Evolutionary conservation across 2,797 vertebrate species (phyloP).

Genomic region (Falco concolor): DNA sequence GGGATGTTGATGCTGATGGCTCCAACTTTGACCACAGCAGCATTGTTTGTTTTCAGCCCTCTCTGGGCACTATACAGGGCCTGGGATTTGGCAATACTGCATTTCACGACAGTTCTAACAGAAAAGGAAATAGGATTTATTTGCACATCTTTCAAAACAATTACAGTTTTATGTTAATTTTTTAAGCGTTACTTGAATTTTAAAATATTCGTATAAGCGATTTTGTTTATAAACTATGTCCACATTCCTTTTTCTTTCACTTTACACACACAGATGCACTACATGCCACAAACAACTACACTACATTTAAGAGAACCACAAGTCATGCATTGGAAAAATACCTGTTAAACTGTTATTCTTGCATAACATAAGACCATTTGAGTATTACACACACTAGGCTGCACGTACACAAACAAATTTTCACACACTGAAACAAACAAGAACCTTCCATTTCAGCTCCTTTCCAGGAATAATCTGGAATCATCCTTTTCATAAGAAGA

Average conservation of each 20-base stretch:
- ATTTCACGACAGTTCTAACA: conserved; percentile 94
- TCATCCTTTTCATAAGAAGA: not conserved
- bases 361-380: not conserved
- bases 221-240: not conserved
- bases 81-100: conserved; percentile 98
- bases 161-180: not conserved
- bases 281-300: conserved; percentile 37
- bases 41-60: conserved; percentile 92
- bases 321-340: conserved; percentile 29
- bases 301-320: not conserved
- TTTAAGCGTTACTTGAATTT: not conserved
- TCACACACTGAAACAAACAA: not conserved
- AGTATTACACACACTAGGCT: not conserved
- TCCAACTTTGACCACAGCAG: conserved; percentile 94
- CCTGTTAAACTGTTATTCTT: not conserved
- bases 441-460: not conserved
- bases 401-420: not conserved
- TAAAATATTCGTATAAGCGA: not conserved
- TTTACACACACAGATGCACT: conserved; percentile 4
- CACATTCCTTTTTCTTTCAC: not conserved
- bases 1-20: conserved; percentile 98
- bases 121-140: not conserved
- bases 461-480: not conserved
- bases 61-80: conserved; percentile 96
- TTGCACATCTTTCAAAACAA: not conserved